Percentiles rank a stretch among this genome's conserved stretches.
Evolutionary conservation across 2,113 vertebrate genomes (phyloP).

Genomic region (Cyanistes caeruleus): DNA sequence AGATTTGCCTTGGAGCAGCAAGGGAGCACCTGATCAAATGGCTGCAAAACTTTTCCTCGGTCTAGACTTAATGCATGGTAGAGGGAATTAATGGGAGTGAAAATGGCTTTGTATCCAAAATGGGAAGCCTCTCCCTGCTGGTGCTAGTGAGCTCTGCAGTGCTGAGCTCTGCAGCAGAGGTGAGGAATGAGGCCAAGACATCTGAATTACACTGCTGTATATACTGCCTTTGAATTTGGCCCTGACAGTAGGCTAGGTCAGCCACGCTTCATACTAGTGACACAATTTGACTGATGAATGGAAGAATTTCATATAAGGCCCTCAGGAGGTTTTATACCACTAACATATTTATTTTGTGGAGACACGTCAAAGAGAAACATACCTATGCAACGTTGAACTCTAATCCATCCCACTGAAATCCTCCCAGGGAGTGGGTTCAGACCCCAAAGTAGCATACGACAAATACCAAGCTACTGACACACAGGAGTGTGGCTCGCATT

Average conservation of each 20-base stretch:
- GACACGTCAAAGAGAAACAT: background rate
- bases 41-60: background rate
- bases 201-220: slow-evolving; percentile 2
- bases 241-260: background rate
- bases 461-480: background rate
- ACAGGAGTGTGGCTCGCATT: background rate
- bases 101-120: background rate
- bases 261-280: background rate
- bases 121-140: background rate
- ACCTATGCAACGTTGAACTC: background rate
- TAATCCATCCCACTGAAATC: background rate
- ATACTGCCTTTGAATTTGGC: background rate
- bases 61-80: background rate
- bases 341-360: background rate
- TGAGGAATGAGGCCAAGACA: slow-evolving; percentile 24
- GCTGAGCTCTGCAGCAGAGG: background rate
- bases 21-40: background rate
- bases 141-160: background rate
- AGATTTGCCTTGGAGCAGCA: background rate
- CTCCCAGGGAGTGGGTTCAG: background rate
- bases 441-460: background rate
- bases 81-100: background rate
- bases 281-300: background rate
- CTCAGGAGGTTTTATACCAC: background rate
- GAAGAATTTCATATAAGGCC: background rate